Conservation (phyloP, 30 jellyfish, hydroid and myxozoan species). For the Aurelia sp. region DNA sequence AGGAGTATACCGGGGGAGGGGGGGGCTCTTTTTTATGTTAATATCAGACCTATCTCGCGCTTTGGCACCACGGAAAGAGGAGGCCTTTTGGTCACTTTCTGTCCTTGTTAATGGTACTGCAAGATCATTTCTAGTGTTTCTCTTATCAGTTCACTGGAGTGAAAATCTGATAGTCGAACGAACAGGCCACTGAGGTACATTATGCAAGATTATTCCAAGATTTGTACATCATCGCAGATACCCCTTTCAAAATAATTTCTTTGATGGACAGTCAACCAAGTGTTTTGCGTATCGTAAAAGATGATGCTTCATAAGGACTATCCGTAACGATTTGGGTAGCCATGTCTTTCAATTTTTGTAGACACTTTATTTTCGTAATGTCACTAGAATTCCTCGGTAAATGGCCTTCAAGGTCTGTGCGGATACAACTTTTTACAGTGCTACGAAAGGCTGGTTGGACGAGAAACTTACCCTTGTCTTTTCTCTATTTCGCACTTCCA, state of each 20-base stretch:
- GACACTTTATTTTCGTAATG: neutral
- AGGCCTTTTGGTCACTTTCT: too few species aligned
- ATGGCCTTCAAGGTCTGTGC: conserved; percentile 21
- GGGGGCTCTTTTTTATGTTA: too few species aligned
- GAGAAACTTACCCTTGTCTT: too few species aligned
- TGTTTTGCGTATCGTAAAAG: neutral
- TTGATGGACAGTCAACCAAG: neutral
- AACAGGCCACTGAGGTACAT: neutral
- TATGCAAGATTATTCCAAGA: neutral
- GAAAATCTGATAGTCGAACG: conserved; percentile 15
- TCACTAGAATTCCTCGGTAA: conserved; percentile 5
- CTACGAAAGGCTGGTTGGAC: too few species aligned
- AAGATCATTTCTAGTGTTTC: too few species aligned
- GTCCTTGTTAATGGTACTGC: too few species aligned
- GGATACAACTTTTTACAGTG: too few species aligned
- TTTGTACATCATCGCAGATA: neutral
- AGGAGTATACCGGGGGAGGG: too few species aligned
- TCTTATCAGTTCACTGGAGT: neutral
- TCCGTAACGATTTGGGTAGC: neutral
- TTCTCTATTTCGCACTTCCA: conserved; percentile 5
- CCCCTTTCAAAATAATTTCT: neutral
- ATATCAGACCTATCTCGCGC: too few species aligned
- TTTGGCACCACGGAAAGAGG: too few species aligned
- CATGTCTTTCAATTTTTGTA: conserved; percentile 2
- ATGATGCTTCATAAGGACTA: neutral